Evolutionary conservation across 2,797 vertebrate species (phyloP).

Genomic region (Alcedo atthis): DNA sequence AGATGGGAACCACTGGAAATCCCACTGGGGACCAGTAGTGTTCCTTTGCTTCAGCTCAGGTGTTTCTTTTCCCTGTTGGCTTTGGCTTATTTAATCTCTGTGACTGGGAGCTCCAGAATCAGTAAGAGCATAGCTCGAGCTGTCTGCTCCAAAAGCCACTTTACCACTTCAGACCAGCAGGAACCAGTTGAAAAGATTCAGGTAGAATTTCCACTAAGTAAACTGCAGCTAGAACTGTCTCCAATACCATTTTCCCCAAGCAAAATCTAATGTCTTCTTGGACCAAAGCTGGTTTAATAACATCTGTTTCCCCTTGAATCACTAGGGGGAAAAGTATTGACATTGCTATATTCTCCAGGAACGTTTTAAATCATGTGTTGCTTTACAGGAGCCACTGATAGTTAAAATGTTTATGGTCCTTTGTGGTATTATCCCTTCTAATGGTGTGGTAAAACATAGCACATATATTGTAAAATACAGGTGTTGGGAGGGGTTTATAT

Average conservation of each 20-base stretch:
- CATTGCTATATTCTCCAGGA: slow-evolving; percentile 41
- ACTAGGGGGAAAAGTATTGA: slow-evolving; percentile 31
- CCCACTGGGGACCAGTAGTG: not conserved
- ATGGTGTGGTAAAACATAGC: not conserved
- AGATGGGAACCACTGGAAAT: not conserved
- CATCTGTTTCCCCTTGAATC: slow-evolving; percentile 47
- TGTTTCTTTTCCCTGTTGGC: not conserved
- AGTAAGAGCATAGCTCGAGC: not conserved
- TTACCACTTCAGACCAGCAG: not conserved
- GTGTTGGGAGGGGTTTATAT: not conserved
- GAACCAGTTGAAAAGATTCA: not conserved
- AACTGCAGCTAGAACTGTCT: slow-evolving; percentile 1
- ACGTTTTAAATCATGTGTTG: slow-evolving; percentile 38
- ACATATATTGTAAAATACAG: not conserved
- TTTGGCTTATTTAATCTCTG: not conserved
- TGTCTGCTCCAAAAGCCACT: not conserved
- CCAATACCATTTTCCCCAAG: not conserved
- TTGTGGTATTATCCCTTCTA: not conserved
- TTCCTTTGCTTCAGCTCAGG: not conserved
- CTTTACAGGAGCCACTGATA: not conserved
- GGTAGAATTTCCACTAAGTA: slow-evolving; percentile 6
- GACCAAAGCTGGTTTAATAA: slow-evolving; percentile 55
- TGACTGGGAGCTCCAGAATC: not conserved
- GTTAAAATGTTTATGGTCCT: slow-evolving; percentile 32
- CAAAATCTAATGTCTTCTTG: slow-evolving; percentile 8